Base-by-base conservation (phyloP, 2,888 invertebrate genomes). In the Rhagonycha fulva region DNA sequence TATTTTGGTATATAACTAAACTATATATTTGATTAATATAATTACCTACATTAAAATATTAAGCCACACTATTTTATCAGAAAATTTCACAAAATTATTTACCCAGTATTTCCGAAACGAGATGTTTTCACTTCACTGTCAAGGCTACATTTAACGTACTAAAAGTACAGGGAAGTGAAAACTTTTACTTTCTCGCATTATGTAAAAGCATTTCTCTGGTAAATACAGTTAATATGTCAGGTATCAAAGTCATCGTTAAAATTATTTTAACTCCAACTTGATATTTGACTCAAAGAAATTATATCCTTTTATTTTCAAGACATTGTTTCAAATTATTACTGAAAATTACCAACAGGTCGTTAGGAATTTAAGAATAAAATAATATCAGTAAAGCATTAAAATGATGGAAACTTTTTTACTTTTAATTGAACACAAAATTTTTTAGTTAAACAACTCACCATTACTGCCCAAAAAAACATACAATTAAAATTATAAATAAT, bases 71-170 rank as follows among this genome's bases (percentile, higher is more conserved):
- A 47, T 47, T 47, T 47, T n/a, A 47, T 47, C 7, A 47, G n/a
- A 47, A 47, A 47, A 47, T 47, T 47, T 47, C 47, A 47, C 47
- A 66, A 66, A 66, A 66, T 19, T 66, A 66, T 66, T 19, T 66
- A 66, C 63, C 63, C 63, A 66, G 26, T 26, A 66, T 66, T 66
- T 66, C 26, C 24, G 26, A 66, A 66, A 66, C 63, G 26, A 66
- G 63, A 66, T 66, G 63, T 66, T 66, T 66, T 66, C 63, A 66
- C 63, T 66, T 66, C 63, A 66, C 63, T 66, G 63, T 66, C 63
- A 66, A 66, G 63, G 63, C 63, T 66, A 66, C 63, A 24, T 66
- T 66, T 66, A 66, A 66, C 63, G 63, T 19, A 66, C 26, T 23
- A 66, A 24, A n/a, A 66, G 63, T 66, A 66, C 63, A 66, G 63